Percentiles rank a stretch among this genome's conserved stretches.
Conservation (phyloP, 2,113 vertebrate genomes). For the Anarhynchus alexandrinus region DNA sequence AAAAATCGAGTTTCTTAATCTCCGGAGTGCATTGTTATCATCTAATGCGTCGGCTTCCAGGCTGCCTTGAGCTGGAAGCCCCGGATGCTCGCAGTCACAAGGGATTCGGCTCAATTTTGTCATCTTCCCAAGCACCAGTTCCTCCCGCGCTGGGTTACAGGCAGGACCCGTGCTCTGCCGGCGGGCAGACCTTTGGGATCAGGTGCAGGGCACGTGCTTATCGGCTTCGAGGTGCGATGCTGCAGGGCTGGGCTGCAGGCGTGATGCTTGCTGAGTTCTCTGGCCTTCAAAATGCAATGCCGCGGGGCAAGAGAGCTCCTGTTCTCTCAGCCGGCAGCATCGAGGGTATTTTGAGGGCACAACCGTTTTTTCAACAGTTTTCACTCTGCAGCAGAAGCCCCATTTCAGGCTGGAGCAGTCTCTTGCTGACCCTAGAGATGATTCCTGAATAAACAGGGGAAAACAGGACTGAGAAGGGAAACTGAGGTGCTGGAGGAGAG, state of each 20-base stretch:
- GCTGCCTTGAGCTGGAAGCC: neutral
- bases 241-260: neutral
- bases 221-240: neutral
- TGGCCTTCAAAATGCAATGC: neutral
- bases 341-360: neutral
- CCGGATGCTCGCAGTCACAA: neutral
- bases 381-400: neutral
- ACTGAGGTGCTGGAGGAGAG: neutral
- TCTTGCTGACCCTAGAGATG: neutral
- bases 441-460: neutral
- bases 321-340: neutral
- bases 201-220: neutral
- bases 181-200: neutral
- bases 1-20: neutral
- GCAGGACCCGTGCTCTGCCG: neutral
- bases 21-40: neutral
- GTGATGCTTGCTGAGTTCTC: accelerated
- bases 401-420: accelerated
- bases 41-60: accelerated
- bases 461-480: neutral
- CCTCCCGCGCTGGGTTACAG: neutral
- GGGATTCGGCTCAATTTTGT: neutral
- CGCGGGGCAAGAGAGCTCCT: accelerated
- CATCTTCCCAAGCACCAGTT: neutral
- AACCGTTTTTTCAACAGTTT: neutral